Evolutionary conservation across 2,888 invertebrate species (phyloP).

Genomic region (Steinernema scapterisci): DNA sequence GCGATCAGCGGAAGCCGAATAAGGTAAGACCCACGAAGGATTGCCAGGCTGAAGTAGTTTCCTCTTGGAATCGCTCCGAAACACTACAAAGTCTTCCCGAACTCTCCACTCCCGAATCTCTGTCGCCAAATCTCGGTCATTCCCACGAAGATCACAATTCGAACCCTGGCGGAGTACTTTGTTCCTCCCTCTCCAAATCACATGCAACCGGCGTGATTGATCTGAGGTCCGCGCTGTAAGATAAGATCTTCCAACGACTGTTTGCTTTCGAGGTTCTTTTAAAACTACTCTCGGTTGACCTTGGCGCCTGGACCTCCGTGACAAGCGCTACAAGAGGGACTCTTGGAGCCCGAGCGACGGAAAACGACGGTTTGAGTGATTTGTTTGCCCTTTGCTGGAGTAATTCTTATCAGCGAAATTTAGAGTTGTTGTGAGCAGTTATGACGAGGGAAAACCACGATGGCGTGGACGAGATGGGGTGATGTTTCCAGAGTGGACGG

Average conservation of each 20-base stretch:
- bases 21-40: too few relatives aligned
- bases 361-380: background rate
- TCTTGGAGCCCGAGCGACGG: background rate
- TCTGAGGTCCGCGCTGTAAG: background rate
- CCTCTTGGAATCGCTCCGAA: background rate
- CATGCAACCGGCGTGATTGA: conserved; percentile 13
- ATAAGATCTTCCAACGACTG: conserved; percentile 2
- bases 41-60: too few relatives aligned
- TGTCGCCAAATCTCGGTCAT: background rate
- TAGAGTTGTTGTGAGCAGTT: background rate
- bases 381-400: background rate
- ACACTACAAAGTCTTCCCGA: background rate
- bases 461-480: background rate
- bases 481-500: conserved; percentile 10
- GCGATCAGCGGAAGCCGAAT: too few relatives aligned
- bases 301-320: background rate
- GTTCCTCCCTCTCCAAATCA: background rate
- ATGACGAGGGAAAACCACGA: background rate
- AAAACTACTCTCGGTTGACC: background rate
- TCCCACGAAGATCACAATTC: background rate
- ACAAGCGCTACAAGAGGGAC: background rate
- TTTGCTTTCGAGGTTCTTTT: background rate
- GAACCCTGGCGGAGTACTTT: conserved; percentile 1
- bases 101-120: background rate
- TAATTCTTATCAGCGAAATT: background rate